Base-by-base conservation (phyloP, 64 coral and sea anemone genomes). In the Anthopleura sola region DNA sequence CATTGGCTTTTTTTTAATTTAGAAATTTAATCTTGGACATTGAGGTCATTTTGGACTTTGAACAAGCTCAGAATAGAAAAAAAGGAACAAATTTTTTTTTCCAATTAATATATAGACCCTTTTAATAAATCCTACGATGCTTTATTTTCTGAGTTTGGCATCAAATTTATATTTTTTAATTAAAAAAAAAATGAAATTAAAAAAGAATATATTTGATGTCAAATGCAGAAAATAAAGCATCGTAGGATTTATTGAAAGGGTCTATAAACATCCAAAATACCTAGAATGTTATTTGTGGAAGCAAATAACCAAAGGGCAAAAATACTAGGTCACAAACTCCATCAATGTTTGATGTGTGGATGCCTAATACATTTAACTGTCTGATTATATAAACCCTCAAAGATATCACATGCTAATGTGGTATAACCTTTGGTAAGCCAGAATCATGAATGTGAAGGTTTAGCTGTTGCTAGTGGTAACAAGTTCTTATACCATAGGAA, bases 321-420 rank as follows among this genome's bases (percentile, higher is more conserved):
- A 62, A 62, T 62, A 62, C 58, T 62, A 26, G 58, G 58, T 26
- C 24, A 71, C 29, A 71, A 71, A 71, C 31, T 31, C 66, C 14
- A 71, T 71, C 66, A 71, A 71, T 32, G 13, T 71, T 71, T 71
- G n/a, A 71, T 71, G 66, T 36, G 66, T 71, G 66, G 66, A 36
- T 71, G 3, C 3, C 15, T 71, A 16, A 71, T 34, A 71, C 29
- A 34, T 71, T 32, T 28, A 34, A 71, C 28, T 71, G 66, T 71
- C 66, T 34, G 66, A 71, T 71, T 71, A 71, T 14, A 29, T 71
- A 12, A 71, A 71, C n/a, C 66, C 31, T 71, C 66, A 71, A 71
- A 34, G 10, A 71, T 71, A 71, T 31, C 14, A 71, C 66, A 71
- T 71, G 10, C 31, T 15, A 32, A 71, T 62, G 29, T 71, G 66